These are phyloP conservation scores for Atrichornis clamosus DNA, from an alignment of 2,113 vertebrate species.

Conservation along the genomic window DNA sequence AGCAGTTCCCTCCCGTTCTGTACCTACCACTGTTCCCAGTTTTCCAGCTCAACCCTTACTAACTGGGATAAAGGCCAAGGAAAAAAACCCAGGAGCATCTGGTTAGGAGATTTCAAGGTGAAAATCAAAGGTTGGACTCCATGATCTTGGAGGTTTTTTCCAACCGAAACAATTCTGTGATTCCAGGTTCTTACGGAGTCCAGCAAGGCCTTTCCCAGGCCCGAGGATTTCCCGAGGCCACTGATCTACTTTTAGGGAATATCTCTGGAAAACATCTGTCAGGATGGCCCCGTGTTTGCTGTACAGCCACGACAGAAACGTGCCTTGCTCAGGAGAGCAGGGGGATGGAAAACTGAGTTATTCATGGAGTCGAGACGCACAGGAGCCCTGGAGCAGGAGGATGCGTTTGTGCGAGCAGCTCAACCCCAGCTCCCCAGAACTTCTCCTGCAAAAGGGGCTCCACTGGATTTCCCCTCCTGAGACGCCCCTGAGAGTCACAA, in stretches of 20 bases:
- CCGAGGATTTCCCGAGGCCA: not conserved
- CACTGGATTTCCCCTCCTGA: not conserved
- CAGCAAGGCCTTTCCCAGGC: not conserved
- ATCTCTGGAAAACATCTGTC: not conserved
- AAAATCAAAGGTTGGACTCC: not conserved
- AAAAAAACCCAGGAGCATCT: not conserved
- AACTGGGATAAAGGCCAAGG: not conserved
- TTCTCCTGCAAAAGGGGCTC: not conserved
- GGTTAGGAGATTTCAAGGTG: not conserved
- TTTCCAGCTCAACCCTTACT: not conserved
- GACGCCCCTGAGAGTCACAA: accelerated
- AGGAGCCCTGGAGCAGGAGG: too few species aligned
- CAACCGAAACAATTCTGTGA: not conserved
- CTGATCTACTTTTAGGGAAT: not conserved
- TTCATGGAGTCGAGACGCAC: not conserved
- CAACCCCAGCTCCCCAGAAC: not conserved
- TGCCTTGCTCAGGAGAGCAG: too few species aligned
- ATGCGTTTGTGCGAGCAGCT: not conserved
- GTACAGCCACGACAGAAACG: not conserved
- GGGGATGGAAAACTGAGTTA: not conserved
- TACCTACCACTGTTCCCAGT: not conserved
- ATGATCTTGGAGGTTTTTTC: too few species aligned
- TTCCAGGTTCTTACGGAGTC: accelerated
- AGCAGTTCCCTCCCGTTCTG: not conserved
- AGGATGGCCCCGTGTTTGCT: not conserved